Evolutionary conservation across 1,140 invertebrate genomes (phyloP), one percentile per base, ranked within the genome.

Genomic region (Thaumetopoea pityocampa): DNA sequence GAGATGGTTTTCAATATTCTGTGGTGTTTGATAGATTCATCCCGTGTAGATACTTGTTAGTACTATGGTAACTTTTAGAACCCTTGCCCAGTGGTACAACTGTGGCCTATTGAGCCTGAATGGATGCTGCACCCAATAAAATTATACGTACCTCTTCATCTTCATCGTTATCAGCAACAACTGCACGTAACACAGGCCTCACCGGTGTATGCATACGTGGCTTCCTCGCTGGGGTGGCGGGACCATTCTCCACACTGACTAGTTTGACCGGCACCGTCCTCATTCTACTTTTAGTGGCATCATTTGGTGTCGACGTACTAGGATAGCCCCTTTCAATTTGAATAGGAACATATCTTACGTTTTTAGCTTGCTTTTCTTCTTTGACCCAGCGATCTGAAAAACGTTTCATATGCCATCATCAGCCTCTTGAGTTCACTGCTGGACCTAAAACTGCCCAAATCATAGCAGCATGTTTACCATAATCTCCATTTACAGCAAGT

Each of bases 291-390:
- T 72, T 15, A 20, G 36, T 33, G 4, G 43, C 26, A 15, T 70
- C 69, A 22, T 67, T 69, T 6, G 79, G 79, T 6, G 79, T 83
- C 4, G 79, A 83, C 11, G 79, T 81, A 23, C 68, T 79, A 0
- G 79, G 72, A 32, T 73, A 53, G 10, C 61, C 70, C 16, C 45
- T 9, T 38, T 81, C 79, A 14, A 78, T 15, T 42, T 76, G 67
- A 35, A 83, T 81, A 18, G 79, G 79, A 5, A 81, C 61, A 55
- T 79, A 72, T 35, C 76, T 56, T 17, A 79, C 58, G 53, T 71
- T 70, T 47, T 68, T 71, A 16, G 36, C 51, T 29, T 35, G 38
- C 26, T 55, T 66, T 10, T 62, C 54, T 20, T 61, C 52, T 32
- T 51, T 60, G 4, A 64, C 52, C 60, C 60, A 73, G n/a, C 50